These are phyloP conservation scores for Mesitornis unicolor DNA, from an alignment of 2,113 vertebrate genomes.

Conservation along the genomic window DNA sequence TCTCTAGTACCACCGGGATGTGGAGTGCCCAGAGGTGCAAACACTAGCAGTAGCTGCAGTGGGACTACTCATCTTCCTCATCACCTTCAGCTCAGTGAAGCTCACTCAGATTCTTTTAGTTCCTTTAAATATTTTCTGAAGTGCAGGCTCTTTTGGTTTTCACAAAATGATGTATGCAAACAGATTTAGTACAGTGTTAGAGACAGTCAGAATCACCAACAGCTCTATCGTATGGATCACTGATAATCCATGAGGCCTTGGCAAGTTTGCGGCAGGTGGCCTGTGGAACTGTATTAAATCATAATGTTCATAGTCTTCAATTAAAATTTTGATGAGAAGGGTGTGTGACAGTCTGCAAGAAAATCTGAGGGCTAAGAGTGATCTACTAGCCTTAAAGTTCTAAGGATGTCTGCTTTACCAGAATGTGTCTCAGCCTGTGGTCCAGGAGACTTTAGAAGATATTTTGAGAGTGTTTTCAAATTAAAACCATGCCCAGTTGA, in stretches of 20 bases:
- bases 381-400: not conserved
- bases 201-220: not conserved
- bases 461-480: not conserved
- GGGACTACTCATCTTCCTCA: not conserved
- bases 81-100: not conserved
- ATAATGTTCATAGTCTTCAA: not conserved
- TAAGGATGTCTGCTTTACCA: not conserved
- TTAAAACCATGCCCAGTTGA: not conserved
- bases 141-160: not conserved
- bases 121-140: not conserved
- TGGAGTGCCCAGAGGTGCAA: not conserved
- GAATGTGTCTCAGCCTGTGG: not conserved
- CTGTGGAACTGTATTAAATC: not conserved
- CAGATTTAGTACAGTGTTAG: not conserved
- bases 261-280: not conserved
- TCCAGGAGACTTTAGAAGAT: not conserved
- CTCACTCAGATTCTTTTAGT: not conserved
- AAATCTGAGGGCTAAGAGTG: not conserved
- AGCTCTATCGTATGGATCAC: not conserved
- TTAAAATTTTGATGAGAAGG: not conserved
- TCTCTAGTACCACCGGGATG: not conserved
- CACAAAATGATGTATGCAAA: not conserved
- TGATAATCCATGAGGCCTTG: not conserved
- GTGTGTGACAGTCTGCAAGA: not conserved
- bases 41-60: not conserved